These are phyloP conservation scores for Orthochromis malagaraziensis DNA, from an alignment of 2,113 vertebrate genomes.

Conservation along the genomic window DNA sequence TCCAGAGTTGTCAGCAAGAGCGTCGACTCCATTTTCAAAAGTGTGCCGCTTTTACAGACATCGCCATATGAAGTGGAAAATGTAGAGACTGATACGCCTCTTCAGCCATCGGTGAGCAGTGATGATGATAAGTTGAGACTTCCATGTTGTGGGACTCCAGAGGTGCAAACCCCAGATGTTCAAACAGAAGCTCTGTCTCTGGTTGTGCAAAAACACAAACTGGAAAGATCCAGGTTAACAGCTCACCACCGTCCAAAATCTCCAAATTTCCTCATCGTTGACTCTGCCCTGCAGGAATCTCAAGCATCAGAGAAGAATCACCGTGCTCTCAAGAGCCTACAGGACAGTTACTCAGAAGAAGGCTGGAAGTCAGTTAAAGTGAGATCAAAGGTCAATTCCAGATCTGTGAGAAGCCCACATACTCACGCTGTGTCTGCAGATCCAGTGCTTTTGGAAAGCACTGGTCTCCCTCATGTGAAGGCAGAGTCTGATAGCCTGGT, in stretches of 20 bases:
- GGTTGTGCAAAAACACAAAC: constrained; percentile 51
- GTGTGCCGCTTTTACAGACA: constrained; percentile 11
- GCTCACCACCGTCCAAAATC: constrained; percentile 24
- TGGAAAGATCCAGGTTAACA: constrained; percentile 38
- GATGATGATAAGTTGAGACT: neutral
- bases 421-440: constrained; percentile 5
- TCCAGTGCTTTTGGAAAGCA: constrained; percentile 34
- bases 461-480: constrained; percentile 65
- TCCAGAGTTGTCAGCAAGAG: constrained; percentile 72
- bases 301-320: constrained; percentile 61
- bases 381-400: constrained; percentile 59
- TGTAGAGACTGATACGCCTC: neutral
- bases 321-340: constrained; percentile 13
- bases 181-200: constrained; percentile 66
- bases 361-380: constrained; percentile 66
- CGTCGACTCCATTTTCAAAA: constrained; percentile 80
- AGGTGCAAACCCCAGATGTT: constrained; percentile 33
- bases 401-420: constrained; percentile 56
- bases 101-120: neutral
- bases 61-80: neutral
- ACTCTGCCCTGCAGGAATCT: constrained; percentile 41
- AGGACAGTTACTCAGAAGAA: constrained; percentile 2
- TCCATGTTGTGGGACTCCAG: constrained; percentile 33
- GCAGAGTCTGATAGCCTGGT: constrained; percentile 36
- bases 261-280: constrained; percentile 5